Percentiles rank a stretch among this genome's conserved stretches.
These are phyloP conservation scores for Tetrax tetrax DNA, from an alignment of 2,113 vertebrate species.

Conservation along the genomic window DNA sequence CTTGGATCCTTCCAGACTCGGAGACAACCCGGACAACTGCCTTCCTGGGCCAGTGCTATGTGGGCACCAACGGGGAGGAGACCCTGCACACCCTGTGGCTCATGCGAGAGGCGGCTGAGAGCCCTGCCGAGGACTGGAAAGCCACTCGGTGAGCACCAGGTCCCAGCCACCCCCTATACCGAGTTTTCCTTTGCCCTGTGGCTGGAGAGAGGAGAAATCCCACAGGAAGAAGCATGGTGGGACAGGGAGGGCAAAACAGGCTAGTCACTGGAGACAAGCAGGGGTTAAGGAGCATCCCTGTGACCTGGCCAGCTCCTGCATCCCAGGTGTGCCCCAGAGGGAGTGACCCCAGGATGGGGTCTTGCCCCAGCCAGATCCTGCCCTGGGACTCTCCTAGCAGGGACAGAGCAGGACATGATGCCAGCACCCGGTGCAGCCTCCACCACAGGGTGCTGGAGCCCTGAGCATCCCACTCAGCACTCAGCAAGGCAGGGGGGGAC, in stretches of 20 bases:
- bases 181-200: background rate
- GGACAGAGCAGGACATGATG: background rate
- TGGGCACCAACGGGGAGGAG: background rate
- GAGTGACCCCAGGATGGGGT: background rate
- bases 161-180: background rate
- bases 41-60: conserved; percentile 53
- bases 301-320: background rate
- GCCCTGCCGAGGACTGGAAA: background rate
- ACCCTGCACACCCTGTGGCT: conserved; percentile 21
- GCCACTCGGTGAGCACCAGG: background rate
- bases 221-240: fast-evolving
- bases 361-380: background rate
- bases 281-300: background rate
- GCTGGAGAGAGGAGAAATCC: background rate
- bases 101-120: fast-evolving
- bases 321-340: background rate
- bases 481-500: fast-evolving
- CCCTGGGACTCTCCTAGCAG: background rate
- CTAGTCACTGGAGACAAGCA: background rate
- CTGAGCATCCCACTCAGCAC: background rate
- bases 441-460: background rate
- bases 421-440: background rate
- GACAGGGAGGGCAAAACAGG: fast-evolving
- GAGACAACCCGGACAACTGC: background rate
- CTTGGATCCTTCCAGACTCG: background rate